Evolutionary conservation across 1,140 invertebrate genomes (phyloP).

Genomic region (Apis laboriosa): DNA sequence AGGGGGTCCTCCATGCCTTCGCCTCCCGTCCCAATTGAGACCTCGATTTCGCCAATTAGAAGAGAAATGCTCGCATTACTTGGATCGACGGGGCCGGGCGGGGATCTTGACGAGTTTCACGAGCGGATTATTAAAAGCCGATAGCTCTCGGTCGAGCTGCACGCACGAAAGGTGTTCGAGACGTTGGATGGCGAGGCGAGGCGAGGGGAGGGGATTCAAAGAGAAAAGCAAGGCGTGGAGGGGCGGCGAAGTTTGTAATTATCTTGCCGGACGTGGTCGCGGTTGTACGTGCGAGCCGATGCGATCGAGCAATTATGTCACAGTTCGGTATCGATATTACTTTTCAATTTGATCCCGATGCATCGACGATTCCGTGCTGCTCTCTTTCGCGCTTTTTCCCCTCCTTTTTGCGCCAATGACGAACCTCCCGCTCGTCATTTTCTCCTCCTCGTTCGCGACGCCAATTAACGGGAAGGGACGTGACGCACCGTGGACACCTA

Average conservation of each 20-base stretch:
- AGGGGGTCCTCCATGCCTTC: not conserved
- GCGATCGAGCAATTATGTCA: conserved; percentile 63
- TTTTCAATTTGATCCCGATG: conserved; percentile 63
- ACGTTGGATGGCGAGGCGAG: no score
- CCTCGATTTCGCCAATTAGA: conserved; percentile 66
- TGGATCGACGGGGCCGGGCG: conserved; percentile 40
- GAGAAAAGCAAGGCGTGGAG: not conserved
- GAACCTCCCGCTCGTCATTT: conserved; percentile 12
- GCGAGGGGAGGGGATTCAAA: not conserved
- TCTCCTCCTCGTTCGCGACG: conserved; percentile 1
- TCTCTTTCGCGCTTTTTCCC: not conserved
- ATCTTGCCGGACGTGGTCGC: conserved; percentile 52
- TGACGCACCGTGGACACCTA: conserved; percentile 25
- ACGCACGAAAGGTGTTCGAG: not conserved
- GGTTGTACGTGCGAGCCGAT: conserved; percentile 30
- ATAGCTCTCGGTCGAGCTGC: conserved; percentile 33
- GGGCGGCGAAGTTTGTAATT: conserved; percentile 57
- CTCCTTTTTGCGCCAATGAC: not conserved
- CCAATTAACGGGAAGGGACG: conserved; percentile 54
- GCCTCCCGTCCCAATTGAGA: conserved; percentile 50
- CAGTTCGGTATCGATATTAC: conserved; percentile 59
- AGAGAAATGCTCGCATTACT: conserved; percentile 57
- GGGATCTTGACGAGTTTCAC: conserved; percentile 67
- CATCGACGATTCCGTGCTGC: not conserved
- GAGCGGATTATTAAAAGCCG: conserved; percentile 67